A percentile compares a stretch with the other conserved stretches of the same genome.
Evolutionary conservation across 2,888 invertebrate species (phyloP).

Genomic region (Pseudococcus longispinus): DNA sequence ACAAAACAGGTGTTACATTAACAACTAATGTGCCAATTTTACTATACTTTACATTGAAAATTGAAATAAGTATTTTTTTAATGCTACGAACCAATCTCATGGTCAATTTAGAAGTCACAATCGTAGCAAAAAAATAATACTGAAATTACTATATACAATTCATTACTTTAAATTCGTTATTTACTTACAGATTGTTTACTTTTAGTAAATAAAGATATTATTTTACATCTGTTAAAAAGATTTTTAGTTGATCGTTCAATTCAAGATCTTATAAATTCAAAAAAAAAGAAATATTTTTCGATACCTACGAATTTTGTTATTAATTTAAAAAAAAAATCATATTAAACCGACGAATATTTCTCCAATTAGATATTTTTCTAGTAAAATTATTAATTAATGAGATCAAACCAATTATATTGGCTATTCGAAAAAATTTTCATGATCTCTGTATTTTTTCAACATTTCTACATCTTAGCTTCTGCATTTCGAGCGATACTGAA

Average conservation of each 20-base stretch:
- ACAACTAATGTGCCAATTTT: background rate
- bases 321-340: background rate
- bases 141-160: background rate
- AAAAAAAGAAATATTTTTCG: background rate
- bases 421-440: background rate
- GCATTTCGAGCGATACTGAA: background rate
- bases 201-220: background rate
- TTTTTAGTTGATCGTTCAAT: background rate
- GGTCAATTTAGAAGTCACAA: background rate
- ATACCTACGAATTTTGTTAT: background rate
- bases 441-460: constrained; percentile 8
- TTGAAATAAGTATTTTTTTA: background rate
- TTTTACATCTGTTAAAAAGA: constrained; percentile 21
- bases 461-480: background rate
- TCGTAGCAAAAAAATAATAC: constrained; percentile 4
- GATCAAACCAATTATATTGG: constrained; percentile 9
- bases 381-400: constrained; percentile 7
- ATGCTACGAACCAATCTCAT: background rate
- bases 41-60: background rate
- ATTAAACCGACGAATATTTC: background rate
- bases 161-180: background rate
- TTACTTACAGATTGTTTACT: background rate
- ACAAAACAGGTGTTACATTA: background rate
- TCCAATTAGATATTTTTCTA: background rate
- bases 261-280: background rate